Evolutionary conservation across 2,113 vertebrate species (phyloP), one percentile per base, ranked within the genome.

Genomic region (Spermophilus dauricus): DNA sequence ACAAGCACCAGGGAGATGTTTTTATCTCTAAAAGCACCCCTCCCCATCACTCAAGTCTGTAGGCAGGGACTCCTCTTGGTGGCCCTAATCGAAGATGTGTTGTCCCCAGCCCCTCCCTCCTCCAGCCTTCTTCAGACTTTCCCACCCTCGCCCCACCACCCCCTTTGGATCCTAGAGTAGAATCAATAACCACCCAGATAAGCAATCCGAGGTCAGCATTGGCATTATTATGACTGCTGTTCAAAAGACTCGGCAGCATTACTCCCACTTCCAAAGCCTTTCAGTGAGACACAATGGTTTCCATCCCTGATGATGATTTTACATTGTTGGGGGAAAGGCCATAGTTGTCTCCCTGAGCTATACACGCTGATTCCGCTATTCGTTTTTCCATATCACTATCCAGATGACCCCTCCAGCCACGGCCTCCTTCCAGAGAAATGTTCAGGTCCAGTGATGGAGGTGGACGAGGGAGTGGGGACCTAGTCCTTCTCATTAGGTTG

Each of bases 201-300:
- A 69, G 48, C 56, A 16, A 16, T 26, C 45, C 18, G 37, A 61
- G 63, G 34, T 82, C 10, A 70, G 83, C 85, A 45, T 69, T 65
- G 7, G 39, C 13, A 6, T 90, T 63, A 61, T 77, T 89, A 91
- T 86, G 61, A 83, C 24, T 39, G 18, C 56, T 26, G 32, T 32
- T 56, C 72, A 61, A 75, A 48, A 82, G 37, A 88, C 45, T 73
- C 65, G 48, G 65, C 28, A 8, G 9, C 18, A 65, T 89, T 56
- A 86, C 97, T 98, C 98, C 98, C 96, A 97, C 97, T 98, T 98
- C 96, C 98, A 98, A 98, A 97, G 89, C 84, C 95, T 98, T 98
- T 98, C 98, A 98, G 97, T 63, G 97, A 98, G 97, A 98, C 98
- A 98, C 96, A 96, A 96, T 96, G 96, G 96, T 85, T 98, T 98